These are phyloP conservation scores for Acleris holmiana DNA, from an alignment of 2,888 invertebrate species.

Conservation along the genomic window DNA sequence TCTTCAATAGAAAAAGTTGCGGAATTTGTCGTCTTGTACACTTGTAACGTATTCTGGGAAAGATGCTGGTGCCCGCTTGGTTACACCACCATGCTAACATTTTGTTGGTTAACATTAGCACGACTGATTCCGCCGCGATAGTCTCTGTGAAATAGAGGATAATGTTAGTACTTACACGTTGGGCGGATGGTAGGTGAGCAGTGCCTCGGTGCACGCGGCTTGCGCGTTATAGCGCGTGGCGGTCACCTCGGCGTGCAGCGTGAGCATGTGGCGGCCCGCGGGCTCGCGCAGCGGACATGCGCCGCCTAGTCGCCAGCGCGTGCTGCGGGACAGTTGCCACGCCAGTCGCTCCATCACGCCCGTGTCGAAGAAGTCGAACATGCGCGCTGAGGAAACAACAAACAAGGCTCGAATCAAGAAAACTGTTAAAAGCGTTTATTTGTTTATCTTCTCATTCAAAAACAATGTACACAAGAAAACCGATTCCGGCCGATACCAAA, in stretches of 20 bases:
- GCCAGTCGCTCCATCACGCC: conserved; percentile 96
- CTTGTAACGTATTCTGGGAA: too few relatives aligned
- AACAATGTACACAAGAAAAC: too few relatives aligned
- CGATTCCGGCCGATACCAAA: too few relatives aligned
- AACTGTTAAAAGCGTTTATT: too few relatives aligned
- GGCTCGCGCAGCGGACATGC: conserved; percentile 67
- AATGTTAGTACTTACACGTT: conserved; percentile 89
- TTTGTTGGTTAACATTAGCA: not conserved
- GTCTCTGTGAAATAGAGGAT: not conserved
- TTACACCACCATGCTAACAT: too few relatives aligned
- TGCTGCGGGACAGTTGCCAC: conserved; percentile 89
- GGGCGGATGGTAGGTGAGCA: conserved; percentile 92
- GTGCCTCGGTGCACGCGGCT: conserved; percentile 86
- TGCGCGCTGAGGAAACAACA: conserved; percentile 87
- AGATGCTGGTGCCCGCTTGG: too few relatives aligned
- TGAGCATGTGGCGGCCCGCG: conserved; percentile 81
- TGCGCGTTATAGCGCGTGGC: conserved; percentile 75
- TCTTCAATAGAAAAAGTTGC: too few relatives aligned
- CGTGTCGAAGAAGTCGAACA: conserved; percentile 96
- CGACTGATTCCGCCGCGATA: not conserved
- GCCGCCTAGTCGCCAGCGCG: conserved; percentile 86
- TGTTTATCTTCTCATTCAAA: too few relatives aligned
- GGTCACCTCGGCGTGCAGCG: conserved; percentile 85
- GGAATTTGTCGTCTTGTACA: too few relatives aligned
- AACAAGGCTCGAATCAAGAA: too few relatives aligned